Evolutionary conservation across 2,797 vertebrate species (phyloP), one percentile per base, ranked within the genome.

Genomic region (Falco columbarius): DNA sequence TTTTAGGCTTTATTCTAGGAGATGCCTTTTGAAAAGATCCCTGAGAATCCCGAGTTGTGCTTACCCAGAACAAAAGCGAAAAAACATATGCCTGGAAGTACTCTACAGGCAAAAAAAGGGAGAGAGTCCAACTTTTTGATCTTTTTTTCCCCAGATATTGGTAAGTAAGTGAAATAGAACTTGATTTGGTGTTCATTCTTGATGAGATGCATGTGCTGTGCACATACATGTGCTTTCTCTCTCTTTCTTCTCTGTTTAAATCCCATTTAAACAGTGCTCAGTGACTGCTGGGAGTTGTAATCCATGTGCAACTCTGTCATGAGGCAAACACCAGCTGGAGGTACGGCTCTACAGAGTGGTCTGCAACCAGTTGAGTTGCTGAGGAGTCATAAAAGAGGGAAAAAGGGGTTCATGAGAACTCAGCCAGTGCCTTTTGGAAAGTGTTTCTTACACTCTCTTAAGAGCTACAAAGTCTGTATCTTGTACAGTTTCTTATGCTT

Each of bases 301-400:
- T 86, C 89, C 89, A 27, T 52, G 79, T 46, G 51, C 81, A 88
- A 3, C 75, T 95, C 94, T 96, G 91, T 94, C 90, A 72, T 47
- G 71, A 87, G 71, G 92, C 90, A 83, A 87, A 74, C 77, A 71
- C 93, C 90, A 96, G 94, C 90, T 96, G 94, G 90, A 87, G 44
- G 51, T 49, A 73, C 8, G 0, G 83, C 75, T 87, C 81, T 54
- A n/a, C 34, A n/a, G 40, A 88, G 77, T 7, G 0, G 5, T 62
- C 58, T 92, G 86, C 59, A 85, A 56, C 68, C 42, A 65, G 38
- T 24, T 55, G 55, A 66, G 82, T 20, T 93, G 67, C 93, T 55
- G 38, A 93, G 63, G 72, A 95, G 49, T 81, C 77, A 59, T 91
- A 92, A 93, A 95, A 83, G 14, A 52, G 42, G 75, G 62, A 7